Percentiles rank a stretch among this genome's conserved stretches.
Conservation (phyloP, 2,113 vertebrate species). For the Kryptolebias marmoratus region DNA sequence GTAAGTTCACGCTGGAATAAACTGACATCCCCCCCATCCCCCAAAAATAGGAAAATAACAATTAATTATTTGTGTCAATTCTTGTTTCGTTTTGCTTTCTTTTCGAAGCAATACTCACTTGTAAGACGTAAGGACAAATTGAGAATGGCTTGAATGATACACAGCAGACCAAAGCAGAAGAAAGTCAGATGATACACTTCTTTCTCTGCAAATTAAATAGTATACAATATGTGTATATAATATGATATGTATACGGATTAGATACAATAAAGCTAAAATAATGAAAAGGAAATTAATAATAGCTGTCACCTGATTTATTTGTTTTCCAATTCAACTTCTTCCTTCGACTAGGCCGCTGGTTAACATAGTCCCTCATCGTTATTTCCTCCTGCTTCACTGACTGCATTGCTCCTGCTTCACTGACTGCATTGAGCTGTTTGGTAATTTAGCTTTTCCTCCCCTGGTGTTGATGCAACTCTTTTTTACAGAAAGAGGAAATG, state of each 20-base stretch:
- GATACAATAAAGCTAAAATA: neutral
- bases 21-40: neutral
- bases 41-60: neutral
- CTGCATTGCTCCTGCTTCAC: neutral
- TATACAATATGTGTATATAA: too few species aligned
- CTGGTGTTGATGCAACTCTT: neutral
- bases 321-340: neutral
- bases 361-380: neutral
- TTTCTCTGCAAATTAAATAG: neutral
- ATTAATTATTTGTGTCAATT: neutral
- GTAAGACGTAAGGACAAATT: constrained; percentile 9
- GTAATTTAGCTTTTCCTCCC: too few species aligned
- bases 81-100: neutral
- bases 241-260: too few species aligned
- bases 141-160: constrained; percentile 17
- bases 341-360: neutral
- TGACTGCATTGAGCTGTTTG: neutral
- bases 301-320: neutral
- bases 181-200: neutral
- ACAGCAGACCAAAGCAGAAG: constrained; percentile 9
- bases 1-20: too few species aligned
- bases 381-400: neutral
- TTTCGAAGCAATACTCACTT: constrained; percentile 6
- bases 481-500: neutral
- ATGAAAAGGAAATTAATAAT: too few species aligned